Base-by-base conservation (phyloP, 2,888 invertebrate species). In the Drosophila flavopinicola region DNA sequence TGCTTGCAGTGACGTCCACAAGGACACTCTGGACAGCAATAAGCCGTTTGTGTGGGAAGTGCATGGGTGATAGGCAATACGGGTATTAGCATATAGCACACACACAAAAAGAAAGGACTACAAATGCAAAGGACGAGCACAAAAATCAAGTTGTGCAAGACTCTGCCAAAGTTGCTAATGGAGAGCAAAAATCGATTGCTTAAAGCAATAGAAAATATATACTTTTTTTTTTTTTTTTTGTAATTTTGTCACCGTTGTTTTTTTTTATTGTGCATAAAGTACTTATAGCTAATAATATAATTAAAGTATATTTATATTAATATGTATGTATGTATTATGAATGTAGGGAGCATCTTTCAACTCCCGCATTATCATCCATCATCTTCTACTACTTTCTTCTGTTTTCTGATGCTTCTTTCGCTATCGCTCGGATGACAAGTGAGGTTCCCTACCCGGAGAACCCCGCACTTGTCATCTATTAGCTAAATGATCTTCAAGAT, bases 241-340 rank as follows among this genome's bases (percentile, higher is more conserved):
- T 84, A 88, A 90, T 90, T 90, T 90, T 90, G 90, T 90, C 90
- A 90, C 90, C 90, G 90, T 90, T 88, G 79, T 90, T 90, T 90
- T 89, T 89, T 88, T 88, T 89, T 88, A 87, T 90, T 90, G 85
- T 82, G 88, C 90, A 89, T 90, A 88, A 79, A 78, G 77, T 86
- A 89, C 90, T 89, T 90, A 89, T 53, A 52, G 51, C 80, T 88
- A 88, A 74, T 80, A 87, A 78, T 80, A 89, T 82, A 90, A 88
- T 83, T 90, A 83, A 78, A 75, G 67, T 75, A 75, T 75, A 75
- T 79, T 75, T 66, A 80, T 64, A 65, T 74, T 65, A 15, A 39
- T 29, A 37, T 61, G 71, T 80, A 69, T 84, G 61, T 61, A 78
- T 78, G 71, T 76, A 66, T 85, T 77, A 86, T 86, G 85, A 76